phyloP scores from a whole-genome alignment of 2,113 vertebrate species.

The Symphodus melops region DNA sequence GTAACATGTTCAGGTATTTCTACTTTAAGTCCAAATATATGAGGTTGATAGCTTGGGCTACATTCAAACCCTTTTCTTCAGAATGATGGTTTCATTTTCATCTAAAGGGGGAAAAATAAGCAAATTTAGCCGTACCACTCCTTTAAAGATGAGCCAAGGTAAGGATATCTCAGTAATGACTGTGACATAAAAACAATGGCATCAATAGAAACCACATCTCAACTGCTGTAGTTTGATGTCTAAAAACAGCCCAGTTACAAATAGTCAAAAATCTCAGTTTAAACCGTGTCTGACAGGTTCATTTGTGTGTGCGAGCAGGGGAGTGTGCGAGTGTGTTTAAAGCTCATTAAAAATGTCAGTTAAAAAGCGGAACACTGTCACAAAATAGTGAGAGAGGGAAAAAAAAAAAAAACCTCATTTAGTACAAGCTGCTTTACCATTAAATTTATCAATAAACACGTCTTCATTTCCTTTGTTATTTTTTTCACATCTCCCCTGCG shows the following conservation, averaged over 20 bases:
- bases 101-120: constrained; percentile 25
- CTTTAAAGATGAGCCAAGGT: constrained; percentile 64
- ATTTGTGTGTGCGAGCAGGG: constrained; percentile 36
- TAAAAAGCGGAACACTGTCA: constrained; percentile 60
- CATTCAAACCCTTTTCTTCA: constrained; percentile 4
- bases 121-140: constrained; percentile 54
- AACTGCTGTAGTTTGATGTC: constrained; percentile 74
- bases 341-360: constrained; percentile 71
- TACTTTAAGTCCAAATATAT: background rate
- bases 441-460: constrained; percentile 65
- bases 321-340: constrained; percentile 18
- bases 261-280: constrained; percentile 71
- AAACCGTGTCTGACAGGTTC: constrained; percentile 72
- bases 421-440: constrained; percentile 47
- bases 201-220: constrained; percentile 74
- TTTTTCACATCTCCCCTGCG: constrained; percentile 28
- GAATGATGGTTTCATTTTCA: constrained; percentile 35
- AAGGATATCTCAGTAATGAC: constrained; percentile 65
- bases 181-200: constrained; percentile 70
- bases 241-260: constrained; percentile 76
- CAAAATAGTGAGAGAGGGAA: constrained; percentile 48
- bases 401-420: constrained; percentile 57
- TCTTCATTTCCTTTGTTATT: constrained; percentile 29
- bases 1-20: constrained; percentile 11
- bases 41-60: background rate